These are phyloP conservation scores for Mus spicilegus DNA, from an alignment of 2,113 vertebrate species.

Conservation along the genomic window DNA sequence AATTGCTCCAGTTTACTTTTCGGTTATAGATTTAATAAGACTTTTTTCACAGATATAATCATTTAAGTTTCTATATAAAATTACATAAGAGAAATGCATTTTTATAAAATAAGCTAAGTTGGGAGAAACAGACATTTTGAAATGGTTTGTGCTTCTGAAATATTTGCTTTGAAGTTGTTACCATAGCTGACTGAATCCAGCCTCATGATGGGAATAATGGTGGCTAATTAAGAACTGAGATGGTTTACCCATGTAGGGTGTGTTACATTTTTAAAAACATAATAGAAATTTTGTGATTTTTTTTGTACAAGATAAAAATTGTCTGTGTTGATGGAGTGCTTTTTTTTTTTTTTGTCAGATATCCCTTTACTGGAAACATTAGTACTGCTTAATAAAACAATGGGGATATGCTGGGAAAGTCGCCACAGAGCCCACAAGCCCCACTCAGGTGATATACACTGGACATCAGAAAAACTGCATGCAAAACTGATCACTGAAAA, in stretches of 20 bases:
- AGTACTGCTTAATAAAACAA: neutral
- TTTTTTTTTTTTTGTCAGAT: neutral
- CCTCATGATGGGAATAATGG: neutral
- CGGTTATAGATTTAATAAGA: neutral
- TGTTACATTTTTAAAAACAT: neutral
- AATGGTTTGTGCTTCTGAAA: neutral
- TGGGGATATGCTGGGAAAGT: neutral
- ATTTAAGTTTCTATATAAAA: neutral
- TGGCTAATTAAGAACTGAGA: neutral
- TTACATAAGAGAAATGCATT: neutral
- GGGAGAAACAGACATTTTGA: neutral
- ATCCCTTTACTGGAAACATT: neutral
- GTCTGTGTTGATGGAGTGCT: neutral
- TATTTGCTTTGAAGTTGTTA: slow-evolving; percentile 50
- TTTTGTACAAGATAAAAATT: neutral
- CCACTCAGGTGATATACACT: neutral
- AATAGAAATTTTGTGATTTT: neutral
- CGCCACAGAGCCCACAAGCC: neutral
- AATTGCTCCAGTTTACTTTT: neutral
- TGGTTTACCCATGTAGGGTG: neutral
- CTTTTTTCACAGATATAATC: neutral
- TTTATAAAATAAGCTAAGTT: neutral
- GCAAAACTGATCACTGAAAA: neutral
- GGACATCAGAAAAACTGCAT: neutral
- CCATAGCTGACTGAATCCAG: neutral